Conservation (phyloP, 2,113 vertebrate species). For the Glareola pratincola region DNA sequence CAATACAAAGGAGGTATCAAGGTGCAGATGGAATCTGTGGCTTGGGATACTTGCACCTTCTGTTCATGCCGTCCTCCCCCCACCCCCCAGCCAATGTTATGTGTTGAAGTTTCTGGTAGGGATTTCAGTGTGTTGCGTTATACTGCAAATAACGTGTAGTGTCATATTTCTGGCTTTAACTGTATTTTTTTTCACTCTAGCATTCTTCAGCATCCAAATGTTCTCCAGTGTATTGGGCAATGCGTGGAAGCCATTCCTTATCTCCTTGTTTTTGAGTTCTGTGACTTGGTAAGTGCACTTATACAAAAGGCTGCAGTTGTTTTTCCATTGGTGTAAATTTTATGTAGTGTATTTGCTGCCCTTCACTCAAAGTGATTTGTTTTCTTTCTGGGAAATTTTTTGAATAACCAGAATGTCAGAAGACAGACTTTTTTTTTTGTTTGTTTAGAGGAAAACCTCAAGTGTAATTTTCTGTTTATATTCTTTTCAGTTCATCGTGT, state of each 20-base stretch:
- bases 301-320: not conserved
- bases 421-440: not conserved
- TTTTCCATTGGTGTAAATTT: not conserved
- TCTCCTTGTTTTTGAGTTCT: constrained; percentile 93
- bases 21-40: not conserved
- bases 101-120: not conserved
- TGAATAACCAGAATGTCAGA: not conserved
- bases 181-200: constrained; percentile 44
- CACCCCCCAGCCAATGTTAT: rapidly evolving
- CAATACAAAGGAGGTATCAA: not conserved
- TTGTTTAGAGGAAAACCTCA: not conserved
- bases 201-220: constrained; percentile 88
- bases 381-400: not conserved
- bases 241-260: constrained; percentile 94
- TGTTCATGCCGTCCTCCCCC: not conserved
- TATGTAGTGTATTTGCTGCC: not conserved
- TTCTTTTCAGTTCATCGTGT: not conserved
- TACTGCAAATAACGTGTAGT: not conserved
- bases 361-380: not conserved
- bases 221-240: constrained; percentile 92
- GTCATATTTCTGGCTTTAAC: not conserved
- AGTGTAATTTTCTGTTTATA: not conserved
- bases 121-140: not conserved
- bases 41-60: not conserved
- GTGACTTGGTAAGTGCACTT: constrained; percentile 89